Conservation (phyloP, 2,797 vertebrate species). For the Spondyliosoma cantharus region DNA sequence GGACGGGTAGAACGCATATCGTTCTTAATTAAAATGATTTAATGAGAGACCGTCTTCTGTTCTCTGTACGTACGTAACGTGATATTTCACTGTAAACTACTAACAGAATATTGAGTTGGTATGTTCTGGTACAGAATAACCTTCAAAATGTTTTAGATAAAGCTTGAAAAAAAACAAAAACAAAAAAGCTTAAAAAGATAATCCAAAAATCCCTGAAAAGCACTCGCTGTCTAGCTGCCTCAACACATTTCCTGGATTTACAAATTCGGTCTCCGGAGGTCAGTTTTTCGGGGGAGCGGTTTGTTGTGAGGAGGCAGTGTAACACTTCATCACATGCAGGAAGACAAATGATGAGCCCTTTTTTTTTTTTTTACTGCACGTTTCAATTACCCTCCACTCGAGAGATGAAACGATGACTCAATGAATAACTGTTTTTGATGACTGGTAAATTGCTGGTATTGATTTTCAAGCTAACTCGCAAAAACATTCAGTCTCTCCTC, state of each 20-base stretch:
- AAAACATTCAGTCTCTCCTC: neutral
- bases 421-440: neutral
- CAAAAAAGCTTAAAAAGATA: conserved; percentile 18
- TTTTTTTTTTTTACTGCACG: neutral
- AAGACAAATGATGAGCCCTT: neutral
- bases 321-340: neutral
- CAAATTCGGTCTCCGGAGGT: conserved; percentile 35
- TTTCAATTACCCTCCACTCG: neutral
- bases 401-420: neutral
- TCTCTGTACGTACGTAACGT: neutral
- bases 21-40: conserved; percentile 40
- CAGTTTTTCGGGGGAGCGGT: conserved; percentile 16
- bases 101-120: neutral
- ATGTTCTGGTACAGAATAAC: conserved; percentile 16
- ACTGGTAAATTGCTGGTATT: neutral
- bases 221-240: conserved; percentile 5
- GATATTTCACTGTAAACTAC: neutral
- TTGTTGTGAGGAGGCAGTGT: neutral
- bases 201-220: conserved; percentile 49
- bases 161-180: conserved; percentile 9
- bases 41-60: conserved; percentile 10
- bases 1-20: conserved; percentile 18
- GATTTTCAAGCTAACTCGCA: neutral
- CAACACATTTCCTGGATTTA: conserved; percentile 30
- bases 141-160: conserved; percentile 44